phyloP scores from a whole-genome alignment of 2,113 vertebrate genomes.

The Nothobranchius kuhntae region DNA sequence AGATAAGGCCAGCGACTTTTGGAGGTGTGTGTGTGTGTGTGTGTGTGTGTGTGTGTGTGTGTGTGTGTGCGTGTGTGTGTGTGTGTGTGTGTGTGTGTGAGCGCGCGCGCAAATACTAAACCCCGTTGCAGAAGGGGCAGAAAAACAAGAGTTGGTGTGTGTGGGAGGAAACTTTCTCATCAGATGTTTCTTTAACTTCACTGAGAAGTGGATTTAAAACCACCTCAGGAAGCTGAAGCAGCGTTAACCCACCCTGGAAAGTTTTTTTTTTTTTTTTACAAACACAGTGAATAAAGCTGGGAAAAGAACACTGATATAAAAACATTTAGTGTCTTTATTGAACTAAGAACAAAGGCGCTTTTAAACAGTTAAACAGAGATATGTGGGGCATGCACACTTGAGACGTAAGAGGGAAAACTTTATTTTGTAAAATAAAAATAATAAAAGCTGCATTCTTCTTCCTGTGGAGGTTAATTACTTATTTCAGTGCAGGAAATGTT shows the following conservation, averaged over 20 bases:
- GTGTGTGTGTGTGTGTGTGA: too few species aligned
- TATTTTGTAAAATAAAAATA: too few species aligned
- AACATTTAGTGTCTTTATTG: background rate
- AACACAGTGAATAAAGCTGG: background rate
- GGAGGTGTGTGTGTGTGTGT: conserved; percentile 40
- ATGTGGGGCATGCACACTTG: too few species aligned
- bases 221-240: conserved; percentile 15
- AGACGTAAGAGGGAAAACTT: too few species aligned
- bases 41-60: background rate
- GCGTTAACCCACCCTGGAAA: conserved; percentile 12
- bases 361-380: too few species aligned
- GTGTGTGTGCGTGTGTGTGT: background rate
- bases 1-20: conserved; percentile 83
- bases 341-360: background rate
- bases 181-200: conserved; percentile 10
- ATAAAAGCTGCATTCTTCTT: too few species aligned
- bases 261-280: background rate
- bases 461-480: too few species aligned
- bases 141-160: background rate
- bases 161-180: background rate
- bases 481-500: too few species aligned
- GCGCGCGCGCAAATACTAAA: conserved; percentile 5
- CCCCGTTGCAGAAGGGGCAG: conserved; percentile 40
- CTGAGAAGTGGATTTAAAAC: conserved; percentile 11
- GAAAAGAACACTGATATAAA: too few species aligned